These are phyloP conservation scores for Addax nasomaculatus DNA, from an alignment of 2,113 vertebrate species.

Conservation along the genomic window DNA sequence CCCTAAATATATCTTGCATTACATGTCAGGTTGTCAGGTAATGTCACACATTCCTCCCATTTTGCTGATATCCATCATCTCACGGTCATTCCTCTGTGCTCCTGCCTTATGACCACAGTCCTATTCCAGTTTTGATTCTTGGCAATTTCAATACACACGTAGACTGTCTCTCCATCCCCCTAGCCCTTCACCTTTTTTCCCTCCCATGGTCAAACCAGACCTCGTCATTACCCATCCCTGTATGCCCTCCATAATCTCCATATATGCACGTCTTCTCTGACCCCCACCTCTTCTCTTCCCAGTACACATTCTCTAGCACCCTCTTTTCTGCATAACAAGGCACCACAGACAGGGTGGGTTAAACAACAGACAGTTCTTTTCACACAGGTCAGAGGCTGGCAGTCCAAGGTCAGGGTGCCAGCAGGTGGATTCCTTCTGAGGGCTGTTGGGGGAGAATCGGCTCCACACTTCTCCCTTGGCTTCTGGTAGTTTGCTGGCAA, in stretches of 20 bases:
- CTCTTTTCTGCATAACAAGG: neutral
- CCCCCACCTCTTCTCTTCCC: too few species aligned
- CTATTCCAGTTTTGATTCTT: neutral
- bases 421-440: neutral
- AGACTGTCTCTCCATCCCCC: neutral
- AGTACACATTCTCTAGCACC: neutral
- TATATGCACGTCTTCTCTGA: rapidly evolving
- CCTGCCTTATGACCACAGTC: neutral
- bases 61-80: neutral
- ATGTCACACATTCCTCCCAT: neutral
- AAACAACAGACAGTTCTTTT: neutral
- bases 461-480: neutral
- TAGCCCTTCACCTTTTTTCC: neutral
- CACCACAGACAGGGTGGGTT: neutral
- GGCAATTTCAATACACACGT: neutral
- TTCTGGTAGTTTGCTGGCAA: neutral
- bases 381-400: neutral
- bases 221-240: neutral
- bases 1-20: neutral
- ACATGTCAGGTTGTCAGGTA: neutral
- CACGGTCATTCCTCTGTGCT: neutral
- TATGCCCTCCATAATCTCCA: neutral
- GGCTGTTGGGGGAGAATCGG: neutral
- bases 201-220: neutral
- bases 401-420: neutral